These are phyloP conservation scores for Epirrita christyi DNA, from an alignment of 2,888 invertebrate genomes.

Conservation along the genomic window DNA sequence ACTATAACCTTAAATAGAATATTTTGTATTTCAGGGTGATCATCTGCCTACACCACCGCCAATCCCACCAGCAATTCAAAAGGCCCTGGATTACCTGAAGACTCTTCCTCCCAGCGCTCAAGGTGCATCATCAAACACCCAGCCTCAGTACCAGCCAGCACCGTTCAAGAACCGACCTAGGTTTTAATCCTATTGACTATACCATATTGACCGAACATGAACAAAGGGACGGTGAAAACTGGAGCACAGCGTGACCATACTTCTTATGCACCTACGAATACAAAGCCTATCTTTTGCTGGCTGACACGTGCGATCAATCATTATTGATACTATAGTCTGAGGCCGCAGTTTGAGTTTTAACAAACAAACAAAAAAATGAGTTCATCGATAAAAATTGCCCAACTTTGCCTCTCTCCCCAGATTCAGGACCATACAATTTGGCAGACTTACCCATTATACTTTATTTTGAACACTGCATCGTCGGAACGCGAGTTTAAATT, in stretches of 20 bases:
- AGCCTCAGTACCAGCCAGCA: constrained; percentile 60
- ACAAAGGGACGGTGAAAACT: background rate
- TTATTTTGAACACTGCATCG: too few species aligned
- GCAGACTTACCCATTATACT: too few species aligned
- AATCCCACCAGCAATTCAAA: constrained; percentile 89
- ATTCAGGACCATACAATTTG: too few species aligned
- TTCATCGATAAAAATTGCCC: too few species aligned
- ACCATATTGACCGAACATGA: background rate
- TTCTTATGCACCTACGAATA: background rate
- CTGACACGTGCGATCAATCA: too few species aligned
- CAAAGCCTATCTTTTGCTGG: background rate
- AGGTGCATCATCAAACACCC: constrained; percentile 61
- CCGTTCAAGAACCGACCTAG: constrained; percentile 60
- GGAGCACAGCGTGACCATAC: background rate
- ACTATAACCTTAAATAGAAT: too few species aligned
- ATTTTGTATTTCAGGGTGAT: constrained; percentile 80
- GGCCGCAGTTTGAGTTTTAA: too few species aligned
- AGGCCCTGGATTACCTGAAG: constrained; percentile 86
- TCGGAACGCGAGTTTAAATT: too few species aligned
- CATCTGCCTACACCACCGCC: constrained; percentile 94
- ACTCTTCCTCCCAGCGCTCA: constrained; percentile 79
- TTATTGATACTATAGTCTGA: too few species aligned
- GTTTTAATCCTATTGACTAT: constrained; percentile 44
- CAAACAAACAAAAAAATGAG: too few species aligned
- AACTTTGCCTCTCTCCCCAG: too few species aligned